Conservation (phyloP, 2,888 invertebrate species). For the Phaedon cochleariae region DNA sequence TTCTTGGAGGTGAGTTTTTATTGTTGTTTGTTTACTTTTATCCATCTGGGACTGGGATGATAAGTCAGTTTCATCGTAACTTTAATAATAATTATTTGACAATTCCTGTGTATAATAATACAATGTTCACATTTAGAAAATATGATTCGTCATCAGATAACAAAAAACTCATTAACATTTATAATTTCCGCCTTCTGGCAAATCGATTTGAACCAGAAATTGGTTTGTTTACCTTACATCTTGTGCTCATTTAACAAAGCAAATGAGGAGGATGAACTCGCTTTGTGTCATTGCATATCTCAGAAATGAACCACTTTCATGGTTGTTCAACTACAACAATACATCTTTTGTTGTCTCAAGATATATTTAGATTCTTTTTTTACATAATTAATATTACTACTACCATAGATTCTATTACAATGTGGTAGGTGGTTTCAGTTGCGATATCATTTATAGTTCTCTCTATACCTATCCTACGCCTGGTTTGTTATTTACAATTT, state of each 20-base stretch:
- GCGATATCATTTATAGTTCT: neutral
- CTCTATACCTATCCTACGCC: neutral
- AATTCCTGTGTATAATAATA: too few relatives aligned
- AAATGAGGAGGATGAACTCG: constrained; percentile 18
- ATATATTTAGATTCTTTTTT: too few relatives aligned
- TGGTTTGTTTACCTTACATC: constrained; percentile 37
- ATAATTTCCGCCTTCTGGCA: neutral
- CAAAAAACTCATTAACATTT: neutral
- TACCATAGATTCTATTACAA: too few relatives aligned
- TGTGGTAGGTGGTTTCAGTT: too few relatives aligned
- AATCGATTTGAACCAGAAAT: constrained; percentile 5
- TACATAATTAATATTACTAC: too few relatives aligned
- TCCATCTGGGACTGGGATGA: constrained; percentile 47
- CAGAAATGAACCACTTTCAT: neutral
- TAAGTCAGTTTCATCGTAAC: constrained; percentile 28
- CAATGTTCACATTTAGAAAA: constrained; percentile 9
- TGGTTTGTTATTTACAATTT: neutral
- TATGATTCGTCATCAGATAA: neutral
- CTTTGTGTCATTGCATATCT: constrained; percentile 15
- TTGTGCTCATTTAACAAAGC: constrained; percentile 23
- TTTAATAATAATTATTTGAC: too few relatives aligned
- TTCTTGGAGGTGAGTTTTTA: constrained; percentile 59
- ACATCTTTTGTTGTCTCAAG: neutral
- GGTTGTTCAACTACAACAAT: neutral
- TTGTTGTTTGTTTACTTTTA: constrained; percentile 42